Base-by-base conservation (phyloP, 2,888 invertebrate species). In the Andricus curvator region DNA sequence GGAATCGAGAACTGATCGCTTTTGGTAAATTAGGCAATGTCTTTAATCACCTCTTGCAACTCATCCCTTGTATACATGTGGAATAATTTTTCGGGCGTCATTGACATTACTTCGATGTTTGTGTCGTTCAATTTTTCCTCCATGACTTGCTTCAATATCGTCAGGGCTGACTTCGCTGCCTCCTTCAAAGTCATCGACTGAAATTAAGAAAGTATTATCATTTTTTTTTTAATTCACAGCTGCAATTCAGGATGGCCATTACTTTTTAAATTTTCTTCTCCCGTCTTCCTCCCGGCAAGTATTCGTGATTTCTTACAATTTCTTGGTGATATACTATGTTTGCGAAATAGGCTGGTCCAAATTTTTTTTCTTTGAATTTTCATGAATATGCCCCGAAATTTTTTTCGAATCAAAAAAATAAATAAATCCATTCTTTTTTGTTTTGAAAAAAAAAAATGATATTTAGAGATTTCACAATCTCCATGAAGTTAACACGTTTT, bases 131-230 rank as follows among this genome's bases (percentile, higher is more conserved):
- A 94, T 93, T 99, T 99, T 93, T 99, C 99, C 92, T 99, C 99
- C 99, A 99, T 99, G 0, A 99, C 99, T 93, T 99, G 99, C 93
- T 99, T 99, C 33, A 99, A 94, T 88, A 99, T 99, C 17, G 97
- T 97, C 79, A 99, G 94, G 0, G 98, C 97, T 20, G 97, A 94
- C 90, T 97, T 98, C 83, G 97, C 96, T 0, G 99, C 99, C 94
- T 99, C 99, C 85, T 96, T 96, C 77, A 99, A 93, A 0, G 97
- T 98, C 97, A 99, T 98, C 33, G 98, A 97, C 94, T 97, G 95
- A 17, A 85, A 93, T 92, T 15, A 85, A 84, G 29, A 66, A 80
- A 81, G 1, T 5, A 17, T 48, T 4, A 48, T 48, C 56, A 80
- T 70, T 37, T 6, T 77, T 78, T 79, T 80, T 68, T 6, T 56